Evolutionary conservation across 2,888 invertebrate species (phyloP).

Genomic region (Polia nebulosa): DNA sequence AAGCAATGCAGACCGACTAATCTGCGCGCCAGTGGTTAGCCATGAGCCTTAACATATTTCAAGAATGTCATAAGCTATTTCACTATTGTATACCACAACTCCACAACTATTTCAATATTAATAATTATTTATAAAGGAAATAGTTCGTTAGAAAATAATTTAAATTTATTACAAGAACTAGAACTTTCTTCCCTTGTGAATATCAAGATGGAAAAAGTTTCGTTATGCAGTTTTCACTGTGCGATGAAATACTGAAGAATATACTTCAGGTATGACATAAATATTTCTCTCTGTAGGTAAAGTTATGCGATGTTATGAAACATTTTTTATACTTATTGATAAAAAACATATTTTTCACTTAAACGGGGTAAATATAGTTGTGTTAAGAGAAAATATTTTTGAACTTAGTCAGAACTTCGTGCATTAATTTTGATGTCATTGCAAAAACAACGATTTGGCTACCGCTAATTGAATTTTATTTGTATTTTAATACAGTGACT

Average conservation of each 20-base stretch:
- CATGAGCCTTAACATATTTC: background rate
- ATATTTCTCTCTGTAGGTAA: background rate
- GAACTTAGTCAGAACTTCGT: background rate
- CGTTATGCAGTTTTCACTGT: conserved; percentile 7
- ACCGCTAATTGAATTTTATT: background rate
- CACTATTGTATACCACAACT: background rate
- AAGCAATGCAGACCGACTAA: conserved; percentile 1
- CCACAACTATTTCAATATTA: conserved; percentile 9
- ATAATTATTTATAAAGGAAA: conserved; percentile 13
- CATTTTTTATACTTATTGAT: background rate
- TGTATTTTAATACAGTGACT: background rate
- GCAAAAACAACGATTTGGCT: background rate
- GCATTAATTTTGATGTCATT: background rate
- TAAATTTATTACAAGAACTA: background rate
- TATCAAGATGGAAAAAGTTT: conserved; percentile 21
- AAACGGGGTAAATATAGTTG: too few relatives aligned
- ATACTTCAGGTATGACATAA: background rate
- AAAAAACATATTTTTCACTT: too few relatives aligned
- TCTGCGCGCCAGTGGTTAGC: conserved; percentile 8
- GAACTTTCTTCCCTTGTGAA: background rate
- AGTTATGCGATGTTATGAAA: too few relatives aligned
- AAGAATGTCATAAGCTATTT: conserved; percentile 12
- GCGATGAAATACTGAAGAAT: conserved; percentile 10
- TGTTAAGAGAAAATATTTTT: too few relatives aligned
- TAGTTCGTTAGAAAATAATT: conserved; percentile 8